phyloP scores from a whole-genome alignment of 2,797 vertebrate genomes.

The Gallinago stenura region DNA sequence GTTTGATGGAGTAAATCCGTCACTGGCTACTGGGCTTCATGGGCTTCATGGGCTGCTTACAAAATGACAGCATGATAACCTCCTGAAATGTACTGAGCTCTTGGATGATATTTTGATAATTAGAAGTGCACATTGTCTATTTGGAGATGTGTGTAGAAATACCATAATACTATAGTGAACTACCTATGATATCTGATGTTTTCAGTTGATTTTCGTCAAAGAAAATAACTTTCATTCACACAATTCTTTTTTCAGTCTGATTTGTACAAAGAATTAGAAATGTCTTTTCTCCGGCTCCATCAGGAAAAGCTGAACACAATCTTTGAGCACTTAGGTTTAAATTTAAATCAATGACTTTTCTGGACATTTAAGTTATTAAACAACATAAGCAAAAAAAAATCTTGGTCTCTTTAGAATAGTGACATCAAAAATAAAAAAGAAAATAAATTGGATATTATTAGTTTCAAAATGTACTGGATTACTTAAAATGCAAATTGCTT shows the following conservation, averaged over 20 bases:
- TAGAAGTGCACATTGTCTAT: neutral
- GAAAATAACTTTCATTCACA: neutral
- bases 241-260: neutral
- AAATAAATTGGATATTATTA: neutral
- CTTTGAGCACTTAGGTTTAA: neutral
- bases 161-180: neutral
- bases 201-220: neutral
- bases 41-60: neutral
- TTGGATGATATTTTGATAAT: neutral
- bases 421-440: neutral
- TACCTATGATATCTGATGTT: neutral
- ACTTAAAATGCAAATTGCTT: conserved; percentile 15
- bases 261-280: neutral
- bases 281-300: neutral
- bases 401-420: neutral
- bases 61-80: neutral
- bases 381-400: neutral
- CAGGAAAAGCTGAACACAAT: neutral
- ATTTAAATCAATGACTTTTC: neutral
- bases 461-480: neutral
- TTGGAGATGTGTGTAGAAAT: neutral
- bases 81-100: neutral
- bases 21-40: neutral
- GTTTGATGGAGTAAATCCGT: neutral
- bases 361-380: neutral